Conservation (phyloP, 2,888 invertebrate genomes). For the Macrosoma leucophasiata region DNA sequence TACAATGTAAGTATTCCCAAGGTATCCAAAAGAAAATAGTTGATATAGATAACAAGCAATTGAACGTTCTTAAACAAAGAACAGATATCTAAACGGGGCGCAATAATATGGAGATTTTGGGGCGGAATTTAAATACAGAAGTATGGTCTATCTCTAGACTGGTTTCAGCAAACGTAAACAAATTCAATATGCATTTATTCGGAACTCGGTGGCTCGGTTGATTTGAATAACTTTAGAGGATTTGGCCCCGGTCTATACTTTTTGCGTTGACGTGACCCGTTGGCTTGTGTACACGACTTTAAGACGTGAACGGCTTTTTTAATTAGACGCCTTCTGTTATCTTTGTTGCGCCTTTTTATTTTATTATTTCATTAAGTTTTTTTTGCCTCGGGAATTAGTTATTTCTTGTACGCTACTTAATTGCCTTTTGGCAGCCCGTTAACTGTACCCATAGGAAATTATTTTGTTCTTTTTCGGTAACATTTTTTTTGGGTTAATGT, state of each 20-base stretch:
- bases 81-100: conserved; percentile 18
- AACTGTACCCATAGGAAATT: too few species aligned
- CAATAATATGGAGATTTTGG: conserved; percentile 67
- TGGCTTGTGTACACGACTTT: conserved; percentile 12
- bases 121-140: conserved; percentile 60
- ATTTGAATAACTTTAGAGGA: conserved; percentile 67
- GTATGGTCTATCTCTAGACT: conserved; percentile 53
- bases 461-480: too few species aligned
- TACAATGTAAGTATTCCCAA: conserved; percentile 7
- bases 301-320: too few species aligned
- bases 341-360: too few species aligned
- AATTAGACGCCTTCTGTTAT: too few species aligned
- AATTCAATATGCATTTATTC: conserved; percentile 73
- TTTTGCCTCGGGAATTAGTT: conserved; percentile 11
- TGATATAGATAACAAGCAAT: conserved; percentile 4
- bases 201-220: conserved; percentile 49
- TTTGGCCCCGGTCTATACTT: conserved; percentile 34
- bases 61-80: conserved; percentile 12
- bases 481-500: too few species aligned
- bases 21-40: conserved; percentile 2
- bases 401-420: conserved; percentile 7
- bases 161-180: conserved; percentile 65
- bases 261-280: conserved; percentile 20
- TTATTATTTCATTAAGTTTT: conserved; percentile 5
- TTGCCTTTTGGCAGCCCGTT: neutral